These are phyloP conservation scores for Hylia prasina DNA, from an alignment of 2,113 vertebrate species.

Conservation along the genomic window DNA sequence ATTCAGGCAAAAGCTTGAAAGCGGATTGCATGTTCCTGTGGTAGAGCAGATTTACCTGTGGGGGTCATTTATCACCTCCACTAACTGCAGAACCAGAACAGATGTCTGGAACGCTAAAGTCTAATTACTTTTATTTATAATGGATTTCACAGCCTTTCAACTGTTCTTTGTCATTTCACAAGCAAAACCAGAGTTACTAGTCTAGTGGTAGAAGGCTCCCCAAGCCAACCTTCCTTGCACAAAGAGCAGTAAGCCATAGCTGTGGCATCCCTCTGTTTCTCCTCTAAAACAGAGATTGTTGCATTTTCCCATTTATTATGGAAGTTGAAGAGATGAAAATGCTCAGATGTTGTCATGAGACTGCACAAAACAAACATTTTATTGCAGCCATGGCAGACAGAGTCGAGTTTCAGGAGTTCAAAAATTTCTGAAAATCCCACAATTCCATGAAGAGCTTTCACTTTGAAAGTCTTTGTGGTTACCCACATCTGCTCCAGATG, in stretches of 20 bases:
- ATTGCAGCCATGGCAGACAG: not conserved
- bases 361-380: not conserved
- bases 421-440: not conserved
- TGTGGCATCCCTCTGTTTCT: not conserved
- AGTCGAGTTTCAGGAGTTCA: not conserved
- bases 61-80: not conserved
- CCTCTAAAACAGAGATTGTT: not conserved
- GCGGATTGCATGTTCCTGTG: fast-evolving
- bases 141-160: not conserved
- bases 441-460: not conserved
- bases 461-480: not conserved
- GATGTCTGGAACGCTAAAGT: not conserved
- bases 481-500: not conserved
- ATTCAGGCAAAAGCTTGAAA: not conserved
- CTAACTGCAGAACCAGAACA: not conserved
- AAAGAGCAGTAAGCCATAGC: not conserved
- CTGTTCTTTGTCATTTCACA: not conserved
- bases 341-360: not conserved
- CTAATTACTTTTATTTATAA: not conserved
- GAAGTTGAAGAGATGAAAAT: not conserved
- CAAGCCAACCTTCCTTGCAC: not conserved
- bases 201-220: not conserved
- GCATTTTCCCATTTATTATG: not conserved
- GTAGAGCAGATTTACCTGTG: not conserved
- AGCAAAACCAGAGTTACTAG: not conserved